Percentiles rank a stretch among this genome's conserved stretches.
These are phyloP conservation scores for Chelonoidis abingdonii DNA, from an alignment of 2,113 vertebrate species.

Conservation along the genomic window DNA sequence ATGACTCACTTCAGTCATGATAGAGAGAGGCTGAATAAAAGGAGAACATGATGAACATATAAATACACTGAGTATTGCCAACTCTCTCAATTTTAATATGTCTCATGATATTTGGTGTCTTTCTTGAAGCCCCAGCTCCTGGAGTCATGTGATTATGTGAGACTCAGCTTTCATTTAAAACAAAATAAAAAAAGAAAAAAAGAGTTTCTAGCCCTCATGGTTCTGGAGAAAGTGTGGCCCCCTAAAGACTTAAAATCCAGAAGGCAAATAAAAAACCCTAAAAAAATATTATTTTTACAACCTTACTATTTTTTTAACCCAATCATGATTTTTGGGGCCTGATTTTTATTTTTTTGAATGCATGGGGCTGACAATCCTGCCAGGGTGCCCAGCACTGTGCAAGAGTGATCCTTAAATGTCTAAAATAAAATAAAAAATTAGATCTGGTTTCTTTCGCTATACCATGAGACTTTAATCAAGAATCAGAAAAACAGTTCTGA, in stretches of 20 bases:
- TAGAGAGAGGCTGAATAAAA: neutral
- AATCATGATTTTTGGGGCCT: no score
- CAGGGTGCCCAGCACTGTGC: neutral
- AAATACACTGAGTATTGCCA: constrained; percentile 7
- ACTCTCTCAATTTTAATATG: neutral
- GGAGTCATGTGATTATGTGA: neutral
- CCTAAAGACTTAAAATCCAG: neutral
- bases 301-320: no score
- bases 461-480: neutral
- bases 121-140: neutral
- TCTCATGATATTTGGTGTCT: constrained; percentile 16
- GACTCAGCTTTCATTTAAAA: neutral
- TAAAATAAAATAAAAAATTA: neutral
- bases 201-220: neutral
- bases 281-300: neutral
- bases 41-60: constrained; percentile 3
- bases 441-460: neutral
- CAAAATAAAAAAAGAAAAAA: neutral
- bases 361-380: neutral
- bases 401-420: neutral
- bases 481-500: neutral
- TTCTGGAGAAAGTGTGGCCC: neutral
- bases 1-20: constrained; percentile 35
- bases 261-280: neutral
- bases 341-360: neutral